Percentiles rank a stretch among this genome's conserved stretches.
These are phyloP conservation scores for Spisula subtruncata DNA, from an alignment of 2,888 invertebrate genomes.

Conservation along the genomic window DNA sequence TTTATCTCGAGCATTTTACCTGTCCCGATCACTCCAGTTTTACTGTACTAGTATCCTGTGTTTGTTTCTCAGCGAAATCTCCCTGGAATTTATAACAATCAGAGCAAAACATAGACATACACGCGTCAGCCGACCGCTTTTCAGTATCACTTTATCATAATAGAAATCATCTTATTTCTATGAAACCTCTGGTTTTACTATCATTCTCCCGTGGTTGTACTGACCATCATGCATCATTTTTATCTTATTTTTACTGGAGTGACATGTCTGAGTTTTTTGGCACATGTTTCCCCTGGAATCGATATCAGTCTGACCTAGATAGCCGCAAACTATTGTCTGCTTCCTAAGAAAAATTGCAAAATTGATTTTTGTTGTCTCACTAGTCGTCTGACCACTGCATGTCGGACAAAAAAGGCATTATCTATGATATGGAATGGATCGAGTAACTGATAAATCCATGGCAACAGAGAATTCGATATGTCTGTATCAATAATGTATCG, in stretches of 20 bases:
- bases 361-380: constrained; percentile 44
- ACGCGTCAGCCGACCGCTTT: background rate
- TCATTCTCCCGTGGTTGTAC: background rate
- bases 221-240: constrained; percentile 28
- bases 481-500: background rate
- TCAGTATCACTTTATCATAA: background rate
- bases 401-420: constrained; percentile 23
- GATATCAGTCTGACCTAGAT: constrained; percentile 39
- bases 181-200: background rate
- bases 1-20: no score
- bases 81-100: background rate
- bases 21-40: no score
- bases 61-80: background rate
- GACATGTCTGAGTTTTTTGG: constrained; percentile 41
- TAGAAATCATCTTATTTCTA: background rate
- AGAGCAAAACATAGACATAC: background rate
- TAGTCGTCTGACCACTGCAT: constrained; percentile 43
- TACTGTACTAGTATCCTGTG: no score
- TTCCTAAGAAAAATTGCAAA: constrained; percentile 47
- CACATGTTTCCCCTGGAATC: constrained; percentile 21
- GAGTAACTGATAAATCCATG: constrained; percentile 15
- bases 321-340: constrained; percentile 39
- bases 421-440: constrained; percentile 7
- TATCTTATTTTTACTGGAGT: constrained; percentile 35
- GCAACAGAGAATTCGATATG: constrained; percentile 23